A percentile compares a stretch with the other conserved stretches of the same genome.
These are phyloP conservation scores for Drosophila athabasca DNA, from an alignment of 1,140 invertebrate genomes.

Conservation along the genomic window DNA sequence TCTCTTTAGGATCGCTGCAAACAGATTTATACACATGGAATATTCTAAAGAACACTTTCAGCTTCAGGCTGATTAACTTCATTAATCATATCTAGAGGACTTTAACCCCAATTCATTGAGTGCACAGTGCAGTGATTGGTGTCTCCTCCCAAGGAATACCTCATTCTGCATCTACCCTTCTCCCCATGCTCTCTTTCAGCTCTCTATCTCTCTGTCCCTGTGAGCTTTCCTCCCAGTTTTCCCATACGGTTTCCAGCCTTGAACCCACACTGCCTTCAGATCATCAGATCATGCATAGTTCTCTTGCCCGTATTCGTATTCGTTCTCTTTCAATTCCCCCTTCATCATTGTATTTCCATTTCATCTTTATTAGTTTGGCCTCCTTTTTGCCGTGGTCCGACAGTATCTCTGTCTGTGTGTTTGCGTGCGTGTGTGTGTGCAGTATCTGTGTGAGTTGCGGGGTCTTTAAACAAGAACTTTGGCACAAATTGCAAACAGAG, in stretches of 20 bases:
- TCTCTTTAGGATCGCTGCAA: too few species aligned
- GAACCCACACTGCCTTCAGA: constrained; percentile 31
- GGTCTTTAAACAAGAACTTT: constrained; percentile 58
- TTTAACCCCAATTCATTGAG: too few species aligned
- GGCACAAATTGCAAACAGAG: constrained; percentile 49
- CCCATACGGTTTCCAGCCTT: constrained; percentile 27
- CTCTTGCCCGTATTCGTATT: constrained; percentile 28
- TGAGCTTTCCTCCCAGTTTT: constrained; percentile 27
- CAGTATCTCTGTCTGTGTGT: neutral
- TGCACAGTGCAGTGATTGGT: too few species aligned
- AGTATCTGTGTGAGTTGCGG: constrained; percentile 3
- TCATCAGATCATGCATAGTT: constrained; percentile 29
- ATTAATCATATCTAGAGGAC: too few species aligned
- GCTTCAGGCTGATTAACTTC: too few species aligned
- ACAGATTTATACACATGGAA: too few species aligned
- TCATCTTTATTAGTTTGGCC: constrained; percentile 61
- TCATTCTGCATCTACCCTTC: neutral
- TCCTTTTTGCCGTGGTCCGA: constrained; percentile 28
- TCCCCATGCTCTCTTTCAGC: neutral
- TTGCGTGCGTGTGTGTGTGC: neutral
- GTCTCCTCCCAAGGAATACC: too few species aligned
- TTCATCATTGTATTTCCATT: constrained; percentile 42
- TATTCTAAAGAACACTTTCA: too few species aligned
- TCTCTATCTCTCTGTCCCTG: neutral
- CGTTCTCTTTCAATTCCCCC: constrained; percentile 32